Base-by-base conservation (phyloP, 2,797 vertebrate genomes). In the Sandelia bainsii region DNA sequence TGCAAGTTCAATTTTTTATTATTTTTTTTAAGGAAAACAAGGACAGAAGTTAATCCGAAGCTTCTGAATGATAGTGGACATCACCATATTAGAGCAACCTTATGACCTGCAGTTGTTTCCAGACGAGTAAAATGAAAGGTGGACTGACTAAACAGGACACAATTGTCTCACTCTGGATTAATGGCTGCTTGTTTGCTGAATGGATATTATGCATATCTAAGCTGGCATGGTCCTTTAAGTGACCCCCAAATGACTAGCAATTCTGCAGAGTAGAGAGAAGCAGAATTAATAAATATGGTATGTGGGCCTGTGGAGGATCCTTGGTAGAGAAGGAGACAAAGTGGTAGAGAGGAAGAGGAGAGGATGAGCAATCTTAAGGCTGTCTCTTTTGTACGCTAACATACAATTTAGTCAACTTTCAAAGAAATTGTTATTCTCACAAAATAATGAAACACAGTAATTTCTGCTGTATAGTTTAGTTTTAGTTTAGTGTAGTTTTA, bases 281-380 rank as follows among this genome's bases (percentile, higher is more conserved):
- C 52, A 70, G 44, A 81, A 75, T 58, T 52, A 62, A 82, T 86
- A 69, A 81, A 83, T 75, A 73, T 69, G 53, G 66, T 68, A 81
- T 80, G 69, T 53, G 37, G 67, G 62, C 40, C 22, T 29, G 45
- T 66, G 54, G 49, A 72, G 53, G 46, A 72, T 37, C 27, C 25
- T 59, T 2, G 4, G 39, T 44, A 42, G n/a, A 61, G 27, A n/a
- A 65, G n/a, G 8, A 68, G 75, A 76, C 0, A 9, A 69, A 65
- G 59, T 71, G 58, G 64, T 3, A 37, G 34, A 51, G 69, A 45
- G n/a, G 42, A 66, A 25, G 22, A 46, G 17, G 23, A 4, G 7
- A 58, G 14, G 14, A 72, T 49, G 44, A 75, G 51, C 52, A 65
- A 62, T 62, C 56, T 17, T 37, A 68, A 54, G 12, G 25, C 45